These are phyloP conservation scores for Melolontha melolontha DNA, from an alignment of 2,888 invertebrate genomes.

Conservation along the genomic window DNA sequence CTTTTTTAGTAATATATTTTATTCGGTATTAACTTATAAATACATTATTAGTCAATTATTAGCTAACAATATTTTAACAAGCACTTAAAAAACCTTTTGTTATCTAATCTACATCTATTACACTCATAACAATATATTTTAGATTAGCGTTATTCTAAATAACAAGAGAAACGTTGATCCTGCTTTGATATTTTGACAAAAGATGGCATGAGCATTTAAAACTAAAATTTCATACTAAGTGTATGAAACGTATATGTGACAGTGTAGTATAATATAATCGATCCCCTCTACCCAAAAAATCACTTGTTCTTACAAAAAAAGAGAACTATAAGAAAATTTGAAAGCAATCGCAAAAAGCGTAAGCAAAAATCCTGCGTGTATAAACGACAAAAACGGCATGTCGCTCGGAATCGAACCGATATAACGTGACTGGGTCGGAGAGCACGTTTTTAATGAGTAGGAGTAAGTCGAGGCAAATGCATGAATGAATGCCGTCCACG, in stretches of 20 bases:
- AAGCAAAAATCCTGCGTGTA: background rate
- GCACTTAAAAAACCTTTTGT: too few relatives aligned
- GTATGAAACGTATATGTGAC: constrained; percentile 2
- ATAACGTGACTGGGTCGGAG: constrained; percentile 25
- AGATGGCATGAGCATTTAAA: constrained; percentile 41
- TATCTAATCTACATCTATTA: too few relatives aligned
- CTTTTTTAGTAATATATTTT: too few relatives aligned
- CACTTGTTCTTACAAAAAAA: constrained; percentile 1
- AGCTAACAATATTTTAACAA: too few relatives aligned
- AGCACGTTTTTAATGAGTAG: constrained; percentile 42
- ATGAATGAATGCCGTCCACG: constrained; percentile 44
- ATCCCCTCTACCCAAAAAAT: constrained; percentile 16
- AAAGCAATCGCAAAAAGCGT: constrained; percentile 1
- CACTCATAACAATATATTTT: too few relatives aligned
- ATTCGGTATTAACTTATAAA: too few relatives aligned
- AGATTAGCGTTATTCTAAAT: too few relatives aligned
- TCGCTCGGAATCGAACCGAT: constrained; percentile 8
- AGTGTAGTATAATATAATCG: constrained; percentile 16
- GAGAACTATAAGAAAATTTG: constrained; percentile 1
- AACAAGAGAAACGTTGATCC: background rate
- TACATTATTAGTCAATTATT: too few relatives aligned
- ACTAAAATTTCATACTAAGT: constrained; percentile 21
- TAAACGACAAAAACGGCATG: constrained; percentile 1
- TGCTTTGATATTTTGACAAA: constrained; percentile 28
- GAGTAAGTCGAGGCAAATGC: constrained; percentile 37